Percentiles rank a stretch among this genome's conserved stretches.
Evolutionary conservation across 2,797 vertebrate species (phyloP).

Genomic region (Danio kyathit): DNA sequence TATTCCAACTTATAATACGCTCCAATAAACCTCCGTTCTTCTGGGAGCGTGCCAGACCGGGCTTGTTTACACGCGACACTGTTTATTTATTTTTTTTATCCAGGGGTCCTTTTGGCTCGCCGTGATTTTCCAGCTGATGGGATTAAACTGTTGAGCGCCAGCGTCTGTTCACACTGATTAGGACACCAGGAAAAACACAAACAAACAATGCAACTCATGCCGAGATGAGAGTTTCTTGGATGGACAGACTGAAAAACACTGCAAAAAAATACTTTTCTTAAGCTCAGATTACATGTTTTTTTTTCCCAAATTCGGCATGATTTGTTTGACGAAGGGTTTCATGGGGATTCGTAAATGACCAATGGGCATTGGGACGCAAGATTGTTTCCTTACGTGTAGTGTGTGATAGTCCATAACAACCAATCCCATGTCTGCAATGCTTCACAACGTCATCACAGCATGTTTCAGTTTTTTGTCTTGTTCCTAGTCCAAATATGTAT

Average conservation of each 20-base stretch:
- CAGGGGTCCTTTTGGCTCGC: conserved; percentile 66
- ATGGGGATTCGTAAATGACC: too few relatives aligned
- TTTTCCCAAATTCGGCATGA: too few relatives aligned
- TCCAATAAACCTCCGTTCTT: conserved; percentile 52
- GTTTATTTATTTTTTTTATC: conserved; percentile 50
- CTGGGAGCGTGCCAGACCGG: conserved; percentile 53
- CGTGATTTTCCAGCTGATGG: conserved; percentile 68
- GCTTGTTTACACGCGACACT: conserved; percentile 55
- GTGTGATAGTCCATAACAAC: too few relatives aligned
- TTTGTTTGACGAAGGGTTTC: too few relatives aligned
- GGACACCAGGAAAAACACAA: conserved; percentile 63
- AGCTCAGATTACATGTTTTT: too few relatives aligned
- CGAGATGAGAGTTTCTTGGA: not conserved
- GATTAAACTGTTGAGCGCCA: conserved; percentile 70
- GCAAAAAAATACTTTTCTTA: too few relatives aligned
- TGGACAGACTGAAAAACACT: not conserved
- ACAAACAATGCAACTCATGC: conserved; percentile 64
- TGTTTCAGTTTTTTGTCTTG: too few relatives aligned
- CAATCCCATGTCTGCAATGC: too few relatives aligned
- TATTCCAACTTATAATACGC: conserved; percentile 55
- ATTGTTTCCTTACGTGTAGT: too few relatives aligned
- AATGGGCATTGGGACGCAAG: too few relatives aligned
- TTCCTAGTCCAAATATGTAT: too few relatives aligned
- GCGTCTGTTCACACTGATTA: conserved; percentile 68
- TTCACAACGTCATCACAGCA: too few relatives aligned